Evolutionary conservation across 1,140 invertebrate genomes (phyloP), one percentile per base, ranked within the genome.

Genomic region (Drosophila arizonae): DNA sequence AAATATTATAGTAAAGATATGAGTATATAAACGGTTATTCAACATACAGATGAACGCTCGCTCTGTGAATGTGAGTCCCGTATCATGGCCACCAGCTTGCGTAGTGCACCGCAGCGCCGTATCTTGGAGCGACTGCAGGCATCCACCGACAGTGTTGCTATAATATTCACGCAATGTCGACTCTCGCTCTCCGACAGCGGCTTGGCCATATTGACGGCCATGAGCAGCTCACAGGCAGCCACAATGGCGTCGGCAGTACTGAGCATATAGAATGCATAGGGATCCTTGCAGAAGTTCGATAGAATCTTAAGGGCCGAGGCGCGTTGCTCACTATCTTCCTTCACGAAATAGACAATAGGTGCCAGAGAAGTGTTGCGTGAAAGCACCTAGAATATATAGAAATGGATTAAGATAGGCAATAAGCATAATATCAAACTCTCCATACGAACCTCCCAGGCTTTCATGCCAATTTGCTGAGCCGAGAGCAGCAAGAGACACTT

Each of bases 41-140:
- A 39, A 52, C 61, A 48, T 13, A 91, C 87, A 56, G 77, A 82
- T 24, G 90, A 79, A 5, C 86, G 88, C 54, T 91, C 90, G 39
- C 77, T 74, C 26, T 90, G 77, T 0, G 82, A 88, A 17, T 79
- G 72, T 0, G 91, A 90, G 45, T 90, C 81, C n/a, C 84, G 67
- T 1, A 91, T 80, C 67, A 90, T 81, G 36, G 79, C 80, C 45
- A 92, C 78, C 10, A 92, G 56, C 66, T 86, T 90, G 10, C 89
- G 82, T 33, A 92, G 62, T 1, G 89, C 91, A 4, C 91, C 91
- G 17, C 82, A 90, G 0, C 90, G 74, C 6, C 91, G 73, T 28
- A 92, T 90, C 50, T 92, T 92, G 6, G 89, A 87, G 10, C 91
- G 82, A 60, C 91, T 92, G 41, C 91, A 92, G 4, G 91, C 86